Percentiles rank a stretch among this genome's conserved stretches.
Evolutionary conservation across 2,797 vertebrate genomes (phyloP).

Genomic region (Pantherophis vulpinus): DNA sequence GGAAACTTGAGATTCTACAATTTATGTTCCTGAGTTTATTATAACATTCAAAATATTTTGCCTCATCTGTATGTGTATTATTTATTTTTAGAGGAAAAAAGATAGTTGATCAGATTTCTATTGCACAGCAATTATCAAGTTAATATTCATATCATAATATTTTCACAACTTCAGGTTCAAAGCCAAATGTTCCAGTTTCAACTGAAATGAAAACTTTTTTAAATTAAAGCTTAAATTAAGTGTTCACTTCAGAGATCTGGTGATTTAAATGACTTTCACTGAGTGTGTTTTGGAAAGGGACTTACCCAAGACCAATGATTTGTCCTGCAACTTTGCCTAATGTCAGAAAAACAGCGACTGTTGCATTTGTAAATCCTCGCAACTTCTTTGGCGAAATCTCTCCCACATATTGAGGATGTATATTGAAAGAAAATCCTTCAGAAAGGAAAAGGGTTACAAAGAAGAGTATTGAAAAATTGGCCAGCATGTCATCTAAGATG

Average conservation of each 20-base stretch:
- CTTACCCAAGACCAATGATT: slow-evolving; percentile 80
- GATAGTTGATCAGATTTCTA: background rate
- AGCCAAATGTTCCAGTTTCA: background rate
- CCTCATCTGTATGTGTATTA: background rate
- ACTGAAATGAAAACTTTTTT: background rate
- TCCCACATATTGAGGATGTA: slow-evolving; percentile 89
- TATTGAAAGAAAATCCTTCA: slow-evolving; percentile 63
- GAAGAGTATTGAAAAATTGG: background rate
- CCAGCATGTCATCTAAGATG: background rate
- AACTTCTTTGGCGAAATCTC: slow-evolving; percentile 84
- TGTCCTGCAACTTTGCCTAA: slow-evolving; percentile 83
- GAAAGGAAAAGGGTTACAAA: slow-evolving; percentile 16
- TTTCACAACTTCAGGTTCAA: background rate
- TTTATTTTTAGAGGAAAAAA: background rate
- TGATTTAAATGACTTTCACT: background rate
- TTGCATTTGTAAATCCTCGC: slow-evolving; percentile 78
- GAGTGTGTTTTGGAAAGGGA: background rate
- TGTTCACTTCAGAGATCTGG: background rate
- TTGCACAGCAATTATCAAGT: background rate
- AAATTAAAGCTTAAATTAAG: background rate
- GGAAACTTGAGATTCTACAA: background rate
- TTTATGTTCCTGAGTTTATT: background rate
- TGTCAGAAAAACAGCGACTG: slow-evolving; percentile 80
- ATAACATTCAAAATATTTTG: background rate
- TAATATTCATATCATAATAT: background rate